Evolutionary conservation across 1,140 invertebrate species (phyloP).

Genomic region (Phocides pigmalion): DNA sequence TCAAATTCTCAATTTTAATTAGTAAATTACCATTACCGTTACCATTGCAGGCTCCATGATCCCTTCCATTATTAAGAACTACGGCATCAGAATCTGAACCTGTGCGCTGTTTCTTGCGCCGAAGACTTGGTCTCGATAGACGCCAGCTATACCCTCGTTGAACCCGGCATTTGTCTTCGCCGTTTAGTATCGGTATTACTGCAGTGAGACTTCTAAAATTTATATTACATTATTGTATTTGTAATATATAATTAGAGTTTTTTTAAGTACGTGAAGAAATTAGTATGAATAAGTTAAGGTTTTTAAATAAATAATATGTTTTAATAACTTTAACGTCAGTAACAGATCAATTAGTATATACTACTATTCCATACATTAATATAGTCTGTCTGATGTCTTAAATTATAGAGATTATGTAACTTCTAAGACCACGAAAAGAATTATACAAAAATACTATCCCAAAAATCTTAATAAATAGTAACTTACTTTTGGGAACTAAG

Average conservation of each 20-base stretch:
- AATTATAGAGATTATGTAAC: too few species aligned
- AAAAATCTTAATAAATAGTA: background rate
- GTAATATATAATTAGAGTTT: too few species aligned
- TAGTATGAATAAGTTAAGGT: too few species aligned
- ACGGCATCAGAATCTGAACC: constrained; percentile 85
- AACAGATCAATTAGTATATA: too few species aligned
- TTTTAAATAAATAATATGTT: too few species aligned
- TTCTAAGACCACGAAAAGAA: too few species aligned
- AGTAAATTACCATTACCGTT: constrained; percentile 38
- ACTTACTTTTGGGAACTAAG: constrained; percentile 79
- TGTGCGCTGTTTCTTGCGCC: constrained; percentile 85
- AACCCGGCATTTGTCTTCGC: constrained; percentile 83
- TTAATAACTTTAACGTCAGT: too few species aligned
- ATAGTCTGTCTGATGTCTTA: too few species aligned
- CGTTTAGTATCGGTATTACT: constrained; percentile 50
- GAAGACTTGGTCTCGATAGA: constrained; percentile 86
- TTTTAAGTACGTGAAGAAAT: too few species aligned
- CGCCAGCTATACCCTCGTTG: constrained; percentile 89
- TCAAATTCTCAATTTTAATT: too few species aligned
- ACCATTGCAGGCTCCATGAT: constrained; percentile 90
- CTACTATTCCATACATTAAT: too few species aligned
- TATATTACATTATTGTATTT: background rate
- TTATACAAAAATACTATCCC: background rate
- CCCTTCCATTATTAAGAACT: constrained; percentile 87
- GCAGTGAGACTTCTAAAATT: constrained; percentile 60